Conservation (phyloP, 2,888 invertebrate genomes). For the Monoplex corrugatus region DNA sequence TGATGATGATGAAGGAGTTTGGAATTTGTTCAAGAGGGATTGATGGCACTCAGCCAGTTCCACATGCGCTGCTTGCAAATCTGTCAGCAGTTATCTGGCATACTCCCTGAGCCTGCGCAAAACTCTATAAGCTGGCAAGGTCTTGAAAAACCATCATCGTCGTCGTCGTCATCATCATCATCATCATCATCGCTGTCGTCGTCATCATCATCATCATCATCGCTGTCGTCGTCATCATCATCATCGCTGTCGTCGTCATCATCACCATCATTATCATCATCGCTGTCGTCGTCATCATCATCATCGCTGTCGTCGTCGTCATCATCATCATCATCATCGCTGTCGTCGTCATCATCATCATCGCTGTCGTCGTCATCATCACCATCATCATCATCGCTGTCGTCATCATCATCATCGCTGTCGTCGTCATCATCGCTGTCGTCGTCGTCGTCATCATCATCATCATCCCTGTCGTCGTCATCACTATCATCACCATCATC, state of each 20-base stretch:
- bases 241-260: background rate
- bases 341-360: background rate
- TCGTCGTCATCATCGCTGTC: too few species aligned
- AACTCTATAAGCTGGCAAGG: too few species aligned
- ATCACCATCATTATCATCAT: conserved; percentile 14
- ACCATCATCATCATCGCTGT: too few species aligned
- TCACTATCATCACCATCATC: background rate
- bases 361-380: background rate
- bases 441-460: too few species aligned
- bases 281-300: background rate
- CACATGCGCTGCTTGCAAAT: too few species aligned
- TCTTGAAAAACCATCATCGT: background rate
- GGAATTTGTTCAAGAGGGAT: too few species aligned
- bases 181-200: conserved; percentile 30
- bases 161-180: conserved; percentile 31
- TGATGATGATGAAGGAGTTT: too few species aligned
- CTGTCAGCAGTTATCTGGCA: too few species aligned
- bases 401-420: too few species aligned
- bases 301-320: background rate
- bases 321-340: background rate
- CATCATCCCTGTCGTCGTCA: too few species aligned
- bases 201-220: background rate
- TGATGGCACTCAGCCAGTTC: too few species aligned
- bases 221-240: background rate
- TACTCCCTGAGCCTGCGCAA: too few species aligned